Evolutionary conservation across 1,140 invertebrate species (phyloP).

Genomic region (Polyergus mexicanus): DNA sequence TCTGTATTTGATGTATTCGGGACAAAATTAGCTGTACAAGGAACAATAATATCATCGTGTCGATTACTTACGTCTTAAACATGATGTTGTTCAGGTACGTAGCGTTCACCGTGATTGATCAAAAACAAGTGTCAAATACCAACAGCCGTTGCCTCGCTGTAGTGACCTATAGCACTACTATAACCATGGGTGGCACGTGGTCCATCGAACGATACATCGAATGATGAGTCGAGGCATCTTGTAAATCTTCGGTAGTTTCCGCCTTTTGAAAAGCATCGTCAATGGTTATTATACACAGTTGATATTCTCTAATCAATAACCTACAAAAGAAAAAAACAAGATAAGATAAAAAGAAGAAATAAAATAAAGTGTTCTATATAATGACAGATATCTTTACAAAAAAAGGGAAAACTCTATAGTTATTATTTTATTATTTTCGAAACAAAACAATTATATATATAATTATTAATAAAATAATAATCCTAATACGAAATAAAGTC

Average conservation of each 20-base stretch:
- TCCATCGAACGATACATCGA: constrained; percentile 33
- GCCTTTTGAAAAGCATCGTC: not conserved
- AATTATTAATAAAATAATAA: too few relatives aligned
- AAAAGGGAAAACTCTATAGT: too few relatives aligned
- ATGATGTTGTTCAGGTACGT: constrained; percentile 4
- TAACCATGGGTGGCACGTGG: constrained; percentile 1
- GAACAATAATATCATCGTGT: not conserved
- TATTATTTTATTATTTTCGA: too few relatives aligned
- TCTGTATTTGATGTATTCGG: not conserved
- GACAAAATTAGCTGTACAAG: too few relatives aligned
- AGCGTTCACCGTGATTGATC: constrained; percentile 27
- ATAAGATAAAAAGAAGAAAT: too few relatives aligned
- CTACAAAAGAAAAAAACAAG: too few relatives aligned
- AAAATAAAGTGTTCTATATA: too few relatives aligned
- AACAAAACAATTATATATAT: too few relatives aligned
- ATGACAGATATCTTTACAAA: too few relatives aligned
- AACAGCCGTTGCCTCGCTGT: not conserved
- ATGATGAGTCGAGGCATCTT: not conserved
- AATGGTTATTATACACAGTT: not conserved
- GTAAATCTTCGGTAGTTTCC: not conserved
- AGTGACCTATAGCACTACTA: not conserved
- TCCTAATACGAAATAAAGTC: too few relatives aligned
- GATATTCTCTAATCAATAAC: too few relatives aligned
- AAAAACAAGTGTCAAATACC: constrained; percentile 51
- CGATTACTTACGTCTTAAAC: constrained; percentile 46